Conservation (phyloP, 2,797 vertebrate species). For the Ambastaia sidthimunki region DNA sequence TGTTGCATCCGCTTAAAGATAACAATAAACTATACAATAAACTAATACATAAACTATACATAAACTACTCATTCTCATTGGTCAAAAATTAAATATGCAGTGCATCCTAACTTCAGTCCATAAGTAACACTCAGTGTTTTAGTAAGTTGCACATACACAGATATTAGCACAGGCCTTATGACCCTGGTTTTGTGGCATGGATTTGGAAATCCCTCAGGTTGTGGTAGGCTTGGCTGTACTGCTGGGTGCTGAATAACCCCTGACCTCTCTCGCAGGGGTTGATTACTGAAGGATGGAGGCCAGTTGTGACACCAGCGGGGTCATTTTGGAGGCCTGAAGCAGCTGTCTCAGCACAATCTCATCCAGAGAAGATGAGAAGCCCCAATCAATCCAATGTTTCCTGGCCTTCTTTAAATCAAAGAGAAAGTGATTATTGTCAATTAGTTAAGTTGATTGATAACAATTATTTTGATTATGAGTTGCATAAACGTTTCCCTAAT, state of each 20-base stretch:
- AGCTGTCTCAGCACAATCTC: constrained; percentile 76
- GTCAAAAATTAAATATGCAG: not conserved
- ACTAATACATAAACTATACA: too few species aligned
- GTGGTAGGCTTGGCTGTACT: constrained; percentile 23
- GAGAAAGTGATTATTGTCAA: constrained; percentile 24
- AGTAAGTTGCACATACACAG: not conserved
- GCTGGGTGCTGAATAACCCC: constrained; percentile 50
- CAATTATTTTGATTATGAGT: not conserved
- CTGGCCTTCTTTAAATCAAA: not conserved
- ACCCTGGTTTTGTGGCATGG: not conserved
- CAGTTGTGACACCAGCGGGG: constrained; percentile 74
- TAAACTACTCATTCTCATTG: not conserved
- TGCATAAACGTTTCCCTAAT: too few species aligned
- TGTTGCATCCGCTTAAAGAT: too few species aligned
- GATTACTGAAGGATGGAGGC: constrained; percentile 68
- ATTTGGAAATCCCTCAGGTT: constrained; percentile 32
- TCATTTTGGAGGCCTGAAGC: constrained; percentile 70
- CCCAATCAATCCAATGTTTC: constrained; percentile 69
- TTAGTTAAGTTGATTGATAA: not conserved
- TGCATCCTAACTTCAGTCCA: not conserved
- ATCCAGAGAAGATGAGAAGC: constrained; percentile 67
- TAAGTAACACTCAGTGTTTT: not conserved
- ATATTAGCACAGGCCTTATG: not conserved
- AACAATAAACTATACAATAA: too few species aligned
- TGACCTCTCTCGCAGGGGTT: constrained; percentile 52